Conservation (phyloP, 2,888 invertebrate species). For the Perithous albicinctus region DNA sequence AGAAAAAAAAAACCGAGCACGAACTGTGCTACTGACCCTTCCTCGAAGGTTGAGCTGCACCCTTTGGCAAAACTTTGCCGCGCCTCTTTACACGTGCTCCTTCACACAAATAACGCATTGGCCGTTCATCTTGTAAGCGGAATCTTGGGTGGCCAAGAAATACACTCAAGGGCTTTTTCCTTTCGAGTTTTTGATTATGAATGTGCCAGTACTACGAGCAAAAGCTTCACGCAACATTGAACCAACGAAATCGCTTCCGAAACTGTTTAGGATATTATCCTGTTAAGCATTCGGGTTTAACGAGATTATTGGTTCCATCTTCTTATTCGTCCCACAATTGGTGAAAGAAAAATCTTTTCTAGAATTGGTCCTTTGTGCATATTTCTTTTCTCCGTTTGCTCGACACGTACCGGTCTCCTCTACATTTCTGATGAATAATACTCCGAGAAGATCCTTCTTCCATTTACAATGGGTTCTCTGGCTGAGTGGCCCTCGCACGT, state of each 20-base stretch:
- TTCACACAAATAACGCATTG: neutral
- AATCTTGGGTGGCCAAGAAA: conserved; percentile 37
- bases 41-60: conserved; percentile 42
- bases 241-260: neutral
- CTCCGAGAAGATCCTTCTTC: conserved; percentile 11
- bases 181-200: neutral
- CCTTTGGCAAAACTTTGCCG: conserved; percentile 32
- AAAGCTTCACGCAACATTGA: conserved; percentile 8
- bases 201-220: neutral
- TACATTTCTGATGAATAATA: conserved; percentile 17
- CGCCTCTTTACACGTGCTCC: conserved; percentile 21
- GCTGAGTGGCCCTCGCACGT: conserved; percentile 23
- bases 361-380: no score
- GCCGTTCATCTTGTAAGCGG: conserved; percentile 23
- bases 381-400: no score
- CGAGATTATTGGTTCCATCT: conserved; percentile 4
- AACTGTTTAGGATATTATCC: neutral
- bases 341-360: conserved; percentile 7
- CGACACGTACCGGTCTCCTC: no score
- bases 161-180: neutral
- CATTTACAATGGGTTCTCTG: conserved; percentile 5
- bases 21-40: conserved; percentile 40
- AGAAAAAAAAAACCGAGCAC: conserved; percentile 5
- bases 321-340: neutral
- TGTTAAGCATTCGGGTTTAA: conserved; percentile 20